Percentiles rank a stretch among this genome's conserved stretches.
These are phyloP conservation scores for Drosophila paramelanica DNA, from an alignment of 2,888 invertebrate species.

Conservation along the genomic window DNA sequence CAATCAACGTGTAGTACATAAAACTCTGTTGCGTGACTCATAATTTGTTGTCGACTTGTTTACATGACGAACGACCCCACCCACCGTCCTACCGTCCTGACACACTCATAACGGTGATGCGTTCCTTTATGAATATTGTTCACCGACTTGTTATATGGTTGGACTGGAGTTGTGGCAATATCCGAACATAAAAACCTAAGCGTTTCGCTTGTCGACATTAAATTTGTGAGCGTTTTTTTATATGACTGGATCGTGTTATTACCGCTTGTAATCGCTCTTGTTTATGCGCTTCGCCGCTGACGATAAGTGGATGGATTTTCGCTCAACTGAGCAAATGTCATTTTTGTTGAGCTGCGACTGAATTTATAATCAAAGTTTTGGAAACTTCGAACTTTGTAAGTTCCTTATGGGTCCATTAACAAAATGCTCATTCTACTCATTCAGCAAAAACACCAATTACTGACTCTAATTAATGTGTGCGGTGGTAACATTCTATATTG, in stretches of 20 bases:
- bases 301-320: constrained; percentile 57
- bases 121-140: constrained; percentile 51
- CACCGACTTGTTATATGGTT: constrained; percentile 27
- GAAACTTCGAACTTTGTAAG: not conserved
- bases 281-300: constrained; percentile 33
- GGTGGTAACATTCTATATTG: too few species aligned
- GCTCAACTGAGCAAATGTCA: constrained; percentile 8
- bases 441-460: not conserved
- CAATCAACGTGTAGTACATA: constrained; percentile 66
- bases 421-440: not conserved
- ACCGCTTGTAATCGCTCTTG: constrained; percentile 63
- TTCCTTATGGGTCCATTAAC: not conserved
- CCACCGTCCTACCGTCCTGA: not conserved
- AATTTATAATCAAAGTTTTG: constrained; percentile 28
- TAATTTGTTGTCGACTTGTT: constrained; percentile 74
- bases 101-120: constrained; percentile 37
- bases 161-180: constrained; percentile 15
- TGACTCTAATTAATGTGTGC: too few species aligned
- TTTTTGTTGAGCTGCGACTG: constrained; percentile 18
- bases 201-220: constrained; percentile 57
- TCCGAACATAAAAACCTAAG: constrained; percentile 61
- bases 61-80: constrained; percentile 35
- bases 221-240: constrained; percentile 67
- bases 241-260: constrained; percentile 74
- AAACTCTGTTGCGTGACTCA: constrained; percentile 67